A percentile compares a stretch with the other conserved stretches of the same genome.
phyloP scores from a whole-genome alignment of 2,797 vertebrate species.

The Uromys caudimaculatus region DNA sequence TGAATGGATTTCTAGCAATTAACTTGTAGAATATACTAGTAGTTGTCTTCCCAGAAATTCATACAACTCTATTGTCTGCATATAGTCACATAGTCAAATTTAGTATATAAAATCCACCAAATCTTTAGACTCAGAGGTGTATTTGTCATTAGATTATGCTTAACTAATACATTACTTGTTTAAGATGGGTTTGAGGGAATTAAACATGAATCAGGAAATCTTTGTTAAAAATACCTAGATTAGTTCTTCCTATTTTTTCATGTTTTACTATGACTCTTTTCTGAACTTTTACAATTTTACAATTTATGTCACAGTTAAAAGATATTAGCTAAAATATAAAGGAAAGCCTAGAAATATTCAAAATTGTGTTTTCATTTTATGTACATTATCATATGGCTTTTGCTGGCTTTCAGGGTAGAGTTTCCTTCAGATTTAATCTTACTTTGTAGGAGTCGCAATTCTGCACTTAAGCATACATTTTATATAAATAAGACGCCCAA shows the following conservation, averaged over 20 bases:
- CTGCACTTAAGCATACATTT: not conserved
- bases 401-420: not conserved
- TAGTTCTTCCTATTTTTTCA: no score
- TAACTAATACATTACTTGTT: slow-evolving; percentile 41
- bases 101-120: not conserved
- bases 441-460: slow-evolving; percentile 16
- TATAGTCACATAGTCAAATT: not conserved
- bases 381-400: slow-evolving; percentile 8
- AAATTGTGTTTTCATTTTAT: slow-evolving; percentile 53
- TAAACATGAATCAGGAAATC: slow-evolving; percentile 60
- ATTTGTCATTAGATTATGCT: slow-evolving; percentile 21
- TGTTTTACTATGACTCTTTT: no score
- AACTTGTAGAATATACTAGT: not conserved
- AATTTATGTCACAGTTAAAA: not conserved
- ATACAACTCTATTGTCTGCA: not conserved
- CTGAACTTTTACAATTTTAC: no score
- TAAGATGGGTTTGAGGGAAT: slow-evolving; percentile 29
- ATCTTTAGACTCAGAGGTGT: not conserved
- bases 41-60: not conserved
- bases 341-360: slow-evolving; percentile 40
- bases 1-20: not conserved
- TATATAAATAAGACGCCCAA: not conserved
- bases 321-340: slow-evolving; percentile 25
- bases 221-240: slow-evolving; percentile 57
- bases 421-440: slow-evolving; percentile 48